Base-by-base conservation (phyloP, 1,140 invertebrate species). In the Branchinecta lindahli region DNA sequence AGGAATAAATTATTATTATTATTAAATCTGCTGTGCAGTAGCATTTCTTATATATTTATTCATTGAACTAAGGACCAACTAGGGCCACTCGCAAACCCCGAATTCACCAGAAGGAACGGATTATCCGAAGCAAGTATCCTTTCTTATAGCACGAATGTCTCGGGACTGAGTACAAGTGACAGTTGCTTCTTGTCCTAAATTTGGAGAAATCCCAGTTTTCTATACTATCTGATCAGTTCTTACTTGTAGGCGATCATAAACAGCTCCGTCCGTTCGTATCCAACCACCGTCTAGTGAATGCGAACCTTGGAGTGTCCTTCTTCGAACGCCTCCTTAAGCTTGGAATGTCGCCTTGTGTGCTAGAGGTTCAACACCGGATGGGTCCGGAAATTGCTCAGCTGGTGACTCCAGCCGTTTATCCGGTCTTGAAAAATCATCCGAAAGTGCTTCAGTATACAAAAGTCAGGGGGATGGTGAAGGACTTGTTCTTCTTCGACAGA, bases 241-340 rank as follows among this genome's bases (percentile, higher is more conserved):
- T 61, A 61, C 73, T 83, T 8, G 82, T 85, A 70, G 73, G 73
- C 5, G 73, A 74, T 67, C 75, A 76, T 66, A 68, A 75, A 66
- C 76, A 77, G 70, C 70, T 77, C 21, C 75, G 75, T 66, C 76
- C 76, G 3, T 75, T 69, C 45, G 66, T 74, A 8, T 69, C 72
- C 20, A 74, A 72, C 7, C 73, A 72, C 66, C 46, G 67, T 44
- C 68, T 78, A 9, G 74, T 71, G 9, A 73, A 45, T 12, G 18
- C 74, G 18, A 46, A 75, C 8, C 70, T 78, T 12, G 75, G 77
- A 47, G 72, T 76, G 8, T 78, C 77, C 10, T 66, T 78, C 18
- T 78, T 78, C 68, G 77, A 78, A 68, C 68, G 77, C 66, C 68
- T 78, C 65, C 68, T 78, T 7, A 73, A 72, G 6, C 76, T 77